Evolutionary conservation across 2,113 vertebrate species (phyloP).

Genomic region (Myotis davidii): DNA sequence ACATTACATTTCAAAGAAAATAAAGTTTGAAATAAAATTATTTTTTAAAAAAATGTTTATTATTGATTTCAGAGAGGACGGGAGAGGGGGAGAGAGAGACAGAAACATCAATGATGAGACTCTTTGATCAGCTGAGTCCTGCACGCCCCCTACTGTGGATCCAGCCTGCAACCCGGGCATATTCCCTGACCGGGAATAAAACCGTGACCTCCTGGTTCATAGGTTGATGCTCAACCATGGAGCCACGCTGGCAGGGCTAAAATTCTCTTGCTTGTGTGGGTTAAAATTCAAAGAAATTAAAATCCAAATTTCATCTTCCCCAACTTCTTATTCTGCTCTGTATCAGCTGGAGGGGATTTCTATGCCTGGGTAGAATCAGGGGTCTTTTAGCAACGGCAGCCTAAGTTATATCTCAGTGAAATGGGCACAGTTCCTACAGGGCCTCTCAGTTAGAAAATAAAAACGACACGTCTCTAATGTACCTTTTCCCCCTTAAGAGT

Average conservation of each 20-base stretch:
- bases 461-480: not conserved
- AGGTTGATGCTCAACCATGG: too few relatives aligned
- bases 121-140: too few relatives aligned
- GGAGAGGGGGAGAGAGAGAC: too few relatives aligned
- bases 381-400: not conserved
- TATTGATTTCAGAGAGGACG: too few relatives aligned
- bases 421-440: not conserved
- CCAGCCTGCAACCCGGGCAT: too few relatives aligned
- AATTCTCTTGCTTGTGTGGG: not conserved
- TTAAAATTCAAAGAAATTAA: constrained; percentile 21
- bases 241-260: not conserved
- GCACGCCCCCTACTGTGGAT: too few relatives aligned
- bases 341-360: not conserved
- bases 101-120: too few relatives aligned
- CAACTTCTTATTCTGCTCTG: not conserved
- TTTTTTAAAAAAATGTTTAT: too few relatives aligned
- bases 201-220: too few relatives aligned
- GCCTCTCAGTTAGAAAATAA: not conserved
- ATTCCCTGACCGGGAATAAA: too few relatives aligned
- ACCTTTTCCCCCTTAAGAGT: not conserved
- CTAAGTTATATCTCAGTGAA: not conserved
- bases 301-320: not conserved
- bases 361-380: not conserved
- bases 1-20: not conserved
- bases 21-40: not conserved